Evolutionary conservation across 2,888 invertebrate species (phyloP), one percentile per base, ranked within the genome.

Genomic region (Perdita meconis): DNA sequence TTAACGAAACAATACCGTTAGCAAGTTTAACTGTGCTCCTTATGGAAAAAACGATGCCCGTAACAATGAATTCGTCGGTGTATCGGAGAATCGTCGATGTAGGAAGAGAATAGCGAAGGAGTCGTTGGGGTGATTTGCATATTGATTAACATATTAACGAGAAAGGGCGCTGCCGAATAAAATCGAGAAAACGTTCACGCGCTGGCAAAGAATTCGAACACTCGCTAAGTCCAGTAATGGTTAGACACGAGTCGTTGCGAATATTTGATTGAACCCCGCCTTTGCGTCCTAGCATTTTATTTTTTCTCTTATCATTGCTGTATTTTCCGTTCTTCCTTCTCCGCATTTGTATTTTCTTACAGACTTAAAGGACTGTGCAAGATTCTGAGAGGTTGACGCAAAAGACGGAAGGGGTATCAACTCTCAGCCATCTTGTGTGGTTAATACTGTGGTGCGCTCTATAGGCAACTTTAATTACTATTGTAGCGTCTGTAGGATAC

Each of bases 111-210:
- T 44, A 38, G 30, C 12, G 26, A 10, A 30, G n/a, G 10, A 13
- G 56, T 16, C 50, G 56, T n/a, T n/a, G 57, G n/a, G n/a, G 44
- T 10, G 40, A 78, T 80, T 64, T 73, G 59, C 73, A 73, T 73
- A 69, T 51, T 69, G 79, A 78, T 80, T 73, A 73, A 78, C 78
- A 73, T 78, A 80, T 78, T 78, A 80, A 78, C 75, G 70, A 59
- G 24, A n/a, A 38, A 51, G 44, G 5, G 24, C 2, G 13, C 26
- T 2, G 10, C 0, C 10, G 8, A 66, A 60, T 65, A 72, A 65
- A 78, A 67, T 42, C 59, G 38, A n/a, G 24, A 12, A 22, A 50
- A 59, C 16, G 47, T 64, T 67, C 69, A 77, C 56, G 63, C 30
- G 60, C n/a, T 30, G 34, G n/a, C 73, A 57, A 77, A 67, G 76